A percentile compares a stretch with the other conserved stretches of the same genome.
phyloP scores from a whole-genome alignment of 2,797 vertebrate species.

The Platyrinchus mystaceus region DNA sequence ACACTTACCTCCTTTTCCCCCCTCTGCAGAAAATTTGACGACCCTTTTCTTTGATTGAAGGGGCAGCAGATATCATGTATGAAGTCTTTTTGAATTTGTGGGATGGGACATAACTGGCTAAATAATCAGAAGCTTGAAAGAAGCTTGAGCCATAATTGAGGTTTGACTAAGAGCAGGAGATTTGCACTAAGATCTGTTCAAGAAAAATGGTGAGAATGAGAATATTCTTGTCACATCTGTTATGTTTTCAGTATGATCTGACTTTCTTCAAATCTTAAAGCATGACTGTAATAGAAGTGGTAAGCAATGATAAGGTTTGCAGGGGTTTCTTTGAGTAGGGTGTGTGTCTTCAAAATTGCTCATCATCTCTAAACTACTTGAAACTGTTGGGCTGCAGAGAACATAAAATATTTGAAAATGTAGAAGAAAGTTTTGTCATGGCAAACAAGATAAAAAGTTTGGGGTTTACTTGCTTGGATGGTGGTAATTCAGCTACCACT shows the following conservation, averaged over 20 bases:
- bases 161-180: background rate
- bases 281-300: rapidly evolving
- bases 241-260: background rate
- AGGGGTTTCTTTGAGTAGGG: background rate
- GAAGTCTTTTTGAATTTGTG: background rate
- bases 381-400: background rate
- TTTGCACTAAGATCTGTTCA: background rate
- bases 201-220: background rate
- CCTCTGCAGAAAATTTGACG: background rate
- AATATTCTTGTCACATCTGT: background rate
- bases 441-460: background rate
- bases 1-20: background rate
- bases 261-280: background rate
- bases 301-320: background rate
- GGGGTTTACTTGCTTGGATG: background rate
- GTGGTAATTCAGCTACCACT: background rate
- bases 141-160: background rate
- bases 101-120: background rate
- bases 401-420: background rate
- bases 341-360: background rate
- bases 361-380: background rate
- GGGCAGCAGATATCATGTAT: background rate
- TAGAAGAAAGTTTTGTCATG: background rate
- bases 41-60: background rate
- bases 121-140: background rate